Evolutionary conservation across 2,113 vertebrate genomes (phyloP).

Genomic region (Ciconia maguari): DNA sequence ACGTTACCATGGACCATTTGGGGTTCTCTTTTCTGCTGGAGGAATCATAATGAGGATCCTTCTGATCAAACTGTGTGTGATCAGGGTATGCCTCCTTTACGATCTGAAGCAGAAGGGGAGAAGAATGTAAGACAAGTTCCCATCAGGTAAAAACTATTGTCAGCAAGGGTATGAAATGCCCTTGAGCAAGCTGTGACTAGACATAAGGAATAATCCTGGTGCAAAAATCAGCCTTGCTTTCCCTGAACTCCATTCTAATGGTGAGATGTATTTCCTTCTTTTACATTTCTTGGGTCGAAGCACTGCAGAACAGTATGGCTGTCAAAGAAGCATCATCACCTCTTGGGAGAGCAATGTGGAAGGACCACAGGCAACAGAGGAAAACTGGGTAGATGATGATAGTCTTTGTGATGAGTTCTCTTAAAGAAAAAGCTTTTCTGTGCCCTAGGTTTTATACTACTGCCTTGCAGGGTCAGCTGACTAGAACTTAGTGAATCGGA

Average conservation of each 20-base stretch:
- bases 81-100: slow-evolving; percentile 93
- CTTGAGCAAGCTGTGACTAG: neutral
- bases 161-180: neutral
- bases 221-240: neutral
- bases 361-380: neutral
- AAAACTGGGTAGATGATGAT: neutral
- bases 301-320: neutral
- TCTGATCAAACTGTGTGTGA: slow-evolving; percentile 96
- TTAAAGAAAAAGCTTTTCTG: neutral
- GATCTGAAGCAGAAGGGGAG: slow-evolving; percentile 74
- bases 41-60: slow-evolving; percentile 86
- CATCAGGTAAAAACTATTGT: neutral
- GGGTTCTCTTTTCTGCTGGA: slow-evolving; percentile 89
- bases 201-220: neutral
- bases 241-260: neutral
- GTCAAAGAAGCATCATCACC: neutral
- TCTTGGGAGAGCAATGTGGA: neutral
- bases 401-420: neutral
- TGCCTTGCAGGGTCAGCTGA: neutral
- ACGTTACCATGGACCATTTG: slow-evolving; percentile 93
- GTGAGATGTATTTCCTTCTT: neutral
- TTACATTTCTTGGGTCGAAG: neutral
- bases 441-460: neutral
- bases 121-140: neutral
- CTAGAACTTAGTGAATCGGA: neutral